Conservation (phyloP, 2,888 invertebrate species). For the Mimas tiliae region DNA sequence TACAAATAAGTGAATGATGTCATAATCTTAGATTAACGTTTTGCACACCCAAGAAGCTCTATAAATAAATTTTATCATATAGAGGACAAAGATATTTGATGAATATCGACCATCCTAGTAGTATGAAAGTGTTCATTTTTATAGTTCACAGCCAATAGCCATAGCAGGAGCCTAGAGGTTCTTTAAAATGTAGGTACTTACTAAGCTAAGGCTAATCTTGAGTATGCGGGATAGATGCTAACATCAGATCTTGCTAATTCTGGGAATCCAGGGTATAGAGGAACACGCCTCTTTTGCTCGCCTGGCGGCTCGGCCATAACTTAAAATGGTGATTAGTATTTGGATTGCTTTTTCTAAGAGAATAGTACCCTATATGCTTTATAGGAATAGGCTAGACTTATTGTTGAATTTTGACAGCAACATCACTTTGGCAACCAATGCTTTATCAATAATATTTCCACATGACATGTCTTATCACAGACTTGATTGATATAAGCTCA, state of each 20-base stretch:
- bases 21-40: background rate
- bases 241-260: conserved; percentile 85
- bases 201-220: conserved; percentile 85
- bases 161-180: too few relatives aligned
- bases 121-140: too few relatives aligned
- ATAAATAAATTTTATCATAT: too few relatives aligned
- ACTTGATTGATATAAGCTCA: background rate
- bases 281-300: conserved; percentile 56
- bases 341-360: background rate
- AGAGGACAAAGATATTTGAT: too few relatives aligned
- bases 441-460: conserved; percentile 34
- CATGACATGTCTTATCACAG: background rate
- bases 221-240: conserved; percentile 86
- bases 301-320: conserved; percentile 40
- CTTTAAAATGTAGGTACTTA: conserved; percentile 67
- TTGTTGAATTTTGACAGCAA: background rate
- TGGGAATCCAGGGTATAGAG: conserved; percentile 77
- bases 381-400: background rate
- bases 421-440: conserved; percentile 32
- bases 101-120: too few relatives aligned
- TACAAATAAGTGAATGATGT: background rate
- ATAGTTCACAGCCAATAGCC: too few relatives aligned
- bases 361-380: background rate
- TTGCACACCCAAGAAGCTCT: too few relatives aligned
- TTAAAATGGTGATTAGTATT: conserved; percentile 3